A percentile compares a stretch with the other conserved stretches of the same genome.
phyloP scores from a whole-genome alignment of 2,888 invertebrate species.

The Scelioninae gen. 2 region DNA sequence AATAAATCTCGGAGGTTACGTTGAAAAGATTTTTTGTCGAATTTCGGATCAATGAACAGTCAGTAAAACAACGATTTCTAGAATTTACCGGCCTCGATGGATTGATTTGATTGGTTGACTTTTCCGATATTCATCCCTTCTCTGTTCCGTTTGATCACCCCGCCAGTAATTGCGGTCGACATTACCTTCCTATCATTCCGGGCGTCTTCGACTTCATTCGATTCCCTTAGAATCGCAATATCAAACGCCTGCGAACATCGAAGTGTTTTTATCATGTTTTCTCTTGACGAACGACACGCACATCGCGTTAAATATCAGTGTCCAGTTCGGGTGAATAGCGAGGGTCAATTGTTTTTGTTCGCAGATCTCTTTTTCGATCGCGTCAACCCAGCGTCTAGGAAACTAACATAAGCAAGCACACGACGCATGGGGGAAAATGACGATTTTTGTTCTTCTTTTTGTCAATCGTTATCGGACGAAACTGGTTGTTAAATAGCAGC shows the following conservation, averaged over 20 bases:
- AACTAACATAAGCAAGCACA: not conserved
- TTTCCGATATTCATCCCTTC: not conserved
- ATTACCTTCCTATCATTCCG: slow-evolving; percentile 11
- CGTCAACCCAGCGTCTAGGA: slow-evolving; percentile 7
- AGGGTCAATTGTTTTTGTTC: slow-evolving; percentile 44
- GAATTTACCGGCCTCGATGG: not conserved
- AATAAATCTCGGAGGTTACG: not conserved
- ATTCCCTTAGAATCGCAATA: slow-evolving; percentile 10
- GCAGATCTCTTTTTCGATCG: slow-evolving; percentile 19
- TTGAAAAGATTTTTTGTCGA: not conserved
- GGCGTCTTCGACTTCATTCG: slow-evolving; percentile 2
- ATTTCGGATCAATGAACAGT: not conserved
- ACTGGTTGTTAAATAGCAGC: slow-evolving; percentile 44
- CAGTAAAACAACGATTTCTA: too few species aligned
- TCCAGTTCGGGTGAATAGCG: slow-evolving; percentile 16
- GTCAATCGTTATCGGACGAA: slow-evolving; percentile 24
- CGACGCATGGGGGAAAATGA: not conserved
- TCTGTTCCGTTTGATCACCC: not conserved
- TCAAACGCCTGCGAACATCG: slow-evolving; percentile 19
- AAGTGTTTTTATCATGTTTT: slow-evolving; percentile 22
- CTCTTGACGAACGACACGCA: slow-evolving; percentile 35
- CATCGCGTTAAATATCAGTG: slow-evolving; percentile 43
- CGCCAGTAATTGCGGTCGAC: slow-evolving; percentile 4
- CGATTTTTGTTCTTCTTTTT: slow-evolving; percentile 24
- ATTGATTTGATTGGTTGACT: not conserved